Conservation (phyloP, 2,888 invertebrate species). For the Agonopterix arenella region DNA sequence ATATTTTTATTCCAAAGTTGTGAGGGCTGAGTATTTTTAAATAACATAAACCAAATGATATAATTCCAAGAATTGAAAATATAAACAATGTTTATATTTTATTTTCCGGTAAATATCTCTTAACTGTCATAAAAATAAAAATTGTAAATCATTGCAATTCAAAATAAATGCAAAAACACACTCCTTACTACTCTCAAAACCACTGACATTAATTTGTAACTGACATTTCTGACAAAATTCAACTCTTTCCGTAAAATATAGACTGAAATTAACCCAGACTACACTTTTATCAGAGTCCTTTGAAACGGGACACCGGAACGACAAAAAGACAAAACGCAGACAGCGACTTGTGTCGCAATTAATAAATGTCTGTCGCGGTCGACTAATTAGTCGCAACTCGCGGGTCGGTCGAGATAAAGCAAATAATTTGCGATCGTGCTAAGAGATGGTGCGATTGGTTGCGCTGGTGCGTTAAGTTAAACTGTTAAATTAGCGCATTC, state of each 20-base stretch:
- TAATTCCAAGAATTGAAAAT: too few relatives aligned
- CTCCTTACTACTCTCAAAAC: background rate
- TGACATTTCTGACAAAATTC: background rate
- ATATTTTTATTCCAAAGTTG: too few relatives aligned
- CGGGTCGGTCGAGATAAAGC: constrained; percentile 46
- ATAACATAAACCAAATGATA: too few relatives aligned
- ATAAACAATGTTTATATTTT: too few relatives aligned
- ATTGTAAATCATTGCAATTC: too few relatives aligned
- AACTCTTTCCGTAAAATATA: constrained; percentile 1
- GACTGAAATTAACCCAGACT: constrained; percentile 8
- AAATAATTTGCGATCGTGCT: constrained; percentile 43
- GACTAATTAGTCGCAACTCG: constrained; percentile 67
- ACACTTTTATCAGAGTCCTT: constrained; percentile 39
- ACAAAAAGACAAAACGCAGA: constrained; percentile 35
- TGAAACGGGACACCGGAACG: constrained; percentile 48
- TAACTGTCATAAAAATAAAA: too few relatives aligned
- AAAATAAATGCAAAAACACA: too few relatives aligned
- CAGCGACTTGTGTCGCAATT: constrained; percentile 67
- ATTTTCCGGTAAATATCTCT: too few relatives aligned
- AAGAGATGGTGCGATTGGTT: constrained; percentile 17
- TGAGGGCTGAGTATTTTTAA: too few relatives aligned
- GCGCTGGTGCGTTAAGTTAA: constrained; percentile 25
- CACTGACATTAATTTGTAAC: constrained; percentile 1
- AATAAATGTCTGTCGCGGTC: constrained; percentile 64
- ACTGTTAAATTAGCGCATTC: background rate